Evolutionary conservation across 2,888 invertebrate genomes (phyloP), one percentile per base, ranked within the genome.

Genomic region (Chironomus tentans): DNA sequence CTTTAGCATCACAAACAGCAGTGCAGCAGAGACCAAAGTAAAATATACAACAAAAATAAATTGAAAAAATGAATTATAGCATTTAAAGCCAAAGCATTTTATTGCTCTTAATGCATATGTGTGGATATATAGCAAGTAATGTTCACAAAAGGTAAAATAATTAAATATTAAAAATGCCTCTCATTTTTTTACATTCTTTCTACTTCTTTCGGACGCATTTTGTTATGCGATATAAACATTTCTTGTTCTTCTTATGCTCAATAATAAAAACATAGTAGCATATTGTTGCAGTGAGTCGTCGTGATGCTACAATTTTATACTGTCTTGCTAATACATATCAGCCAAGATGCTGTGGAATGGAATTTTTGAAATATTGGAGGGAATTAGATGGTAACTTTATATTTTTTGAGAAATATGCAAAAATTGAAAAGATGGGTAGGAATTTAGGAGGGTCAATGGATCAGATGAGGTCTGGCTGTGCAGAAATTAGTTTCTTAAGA

Each of bases 1-100:
- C 65, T 65, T 65, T 65, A 65, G 13, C 24, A 72, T 56, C 56
- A 50, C 2, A 56, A 15, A 10, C 38, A 38, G 38, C 38, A 10
- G 38, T 38, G 10, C 10, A 38, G 38, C 38, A 56, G 56, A 50
- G 50, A 56, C 7, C 56, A 56, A 18, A n/a, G 50, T 15, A 28
- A 28, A 28, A 28, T 28, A 28, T 28, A 50, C 50, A 65, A 68
- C 74, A 72, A 68, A 74, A 74, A 68, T 74, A 74, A 74, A 74
- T 74, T 74, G 68, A 74, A 74, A 74, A 46, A 61, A 68, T 74
- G 74, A 74, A 62, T 74, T 70, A 70, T 70, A 70, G 70, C 70
- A 24, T 48, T 68, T 71, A 38, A 62, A 68, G 22, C 46, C 62
- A 28, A 72, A 62, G 62, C 21, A 22, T 65, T 73, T 74, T 74